These are phyloP conservation scores for Cremastobaeus sp. DNA, from an alignment of 2,888 invertebrate species.

Conservation along the genomic window DNA sequence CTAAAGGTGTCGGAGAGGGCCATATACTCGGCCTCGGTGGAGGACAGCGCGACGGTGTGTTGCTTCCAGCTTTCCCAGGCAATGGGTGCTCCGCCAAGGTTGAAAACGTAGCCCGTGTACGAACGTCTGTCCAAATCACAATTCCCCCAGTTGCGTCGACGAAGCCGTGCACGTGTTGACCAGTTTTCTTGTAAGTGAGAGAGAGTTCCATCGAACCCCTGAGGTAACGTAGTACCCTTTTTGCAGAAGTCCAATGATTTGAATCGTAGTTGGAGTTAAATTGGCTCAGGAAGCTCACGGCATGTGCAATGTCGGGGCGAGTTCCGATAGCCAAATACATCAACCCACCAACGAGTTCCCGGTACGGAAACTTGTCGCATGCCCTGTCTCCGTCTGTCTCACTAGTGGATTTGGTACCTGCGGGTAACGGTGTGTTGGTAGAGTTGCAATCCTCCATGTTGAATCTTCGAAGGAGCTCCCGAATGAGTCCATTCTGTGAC, in stretches of 20 bases:
- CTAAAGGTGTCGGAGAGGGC: conserved; percentile 39
- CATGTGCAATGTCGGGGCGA: conserved; percentile 15
- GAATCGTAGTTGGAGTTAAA: conserved; percentile 5
- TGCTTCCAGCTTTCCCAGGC: conserved; percentile 56
- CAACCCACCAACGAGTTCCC: neutral
- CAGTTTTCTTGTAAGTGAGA: conserved; percentile 14
- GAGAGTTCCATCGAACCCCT: too few species aligned
- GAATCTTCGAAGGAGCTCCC: conserved; percentile 54
- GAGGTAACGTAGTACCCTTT: too few species aligned
- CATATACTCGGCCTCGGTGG: too few species aligned
- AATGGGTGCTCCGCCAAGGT: conserved; percentile 17
- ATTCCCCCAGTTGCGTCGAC: conserved; percentile 41
- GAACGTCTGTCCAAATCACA: conserved; percentile 16
- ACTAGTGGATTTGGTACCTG: neutral
- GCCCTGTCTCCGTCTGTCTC: neutral
- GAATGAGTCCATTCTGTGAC: conserved; percentile 40
- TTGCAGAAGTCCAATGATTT: too few species aligned
- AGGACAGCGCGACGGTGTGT: conserved; percentile 39
- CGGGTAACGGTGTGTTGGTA: conserved; percentile 19
- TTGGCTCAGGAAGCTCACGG: conserved; percentile 9
- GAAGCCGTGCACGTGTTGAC: conserved; percentile 2
- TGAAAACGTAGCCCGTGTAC: conserved; percentile 27
- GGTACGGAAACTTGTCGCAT: neutral
- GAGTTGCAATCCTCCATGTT: conserved; percentile 55
- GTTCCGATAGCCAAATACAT: conserved; percentile 18